Evolutionary conservation across 2,113 vertebrate species (phyloP), one percentile per base, ranked within the genome.

Genomic region (Calonectris borealis): DNA sequence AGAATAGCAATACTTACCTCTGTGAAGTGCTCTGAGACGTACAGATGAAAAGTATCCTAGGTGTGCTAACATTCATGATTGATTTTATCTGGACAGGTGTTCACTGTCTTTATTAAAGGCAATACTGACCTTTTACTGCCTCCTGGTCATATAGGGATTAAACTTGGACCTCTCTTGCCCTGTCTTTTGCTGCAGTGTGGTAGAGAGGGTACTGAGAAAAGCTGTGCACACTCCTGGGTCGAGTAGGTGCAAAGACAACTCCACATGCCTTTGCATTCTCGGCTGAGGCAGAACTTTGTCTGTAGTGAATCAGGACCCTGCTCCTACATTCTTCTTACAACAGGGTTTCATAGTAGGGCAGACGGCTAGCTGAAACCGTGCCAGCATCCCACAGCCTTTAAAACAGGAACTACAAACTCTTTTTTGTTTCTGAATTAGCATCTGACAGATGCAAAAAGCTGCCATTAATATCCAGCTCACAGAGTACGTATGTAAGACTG

Each of bases 361-460:
- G 62, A 32, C 19, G 29, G 69, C 10, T 86, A 64, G 52, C 77
- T 85, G 86, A 85, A 83, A 69, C 31, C 0, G 0, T 65, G 62
- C 77, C 73, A 87, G 80, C 3, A 3, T 42, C 80, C 73, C 52
- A 88, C 34, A 85, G 66, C 46, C 66, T 91, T 76, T 65, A 24
- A 80, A 58, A 72, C 52, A 91, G 57, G 61, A 95, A 15, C 66
- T n/a, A 84, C 49, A 82, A 40, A 61, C 48, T 82, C 48, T 49
- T 78, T 83, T 84, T 86, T 85, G 70, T 92, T 92, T 93, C 78
- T 68, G 44, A 64, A 82, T 73, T 81, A 88, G 83, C 64, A 78
- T 88, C 76, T 86, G 77, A 80, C 79, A 93, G 68, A 93, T 83
- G 77, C 70, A 88, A 73, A 94, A 76, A 93, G 66, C 73, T 86